These are phyloP conservation scores for Caenorhabditis becei DNA, from an alignment of 2,888 invertebrate genomes.

Conservation along the genomic window DNA sequence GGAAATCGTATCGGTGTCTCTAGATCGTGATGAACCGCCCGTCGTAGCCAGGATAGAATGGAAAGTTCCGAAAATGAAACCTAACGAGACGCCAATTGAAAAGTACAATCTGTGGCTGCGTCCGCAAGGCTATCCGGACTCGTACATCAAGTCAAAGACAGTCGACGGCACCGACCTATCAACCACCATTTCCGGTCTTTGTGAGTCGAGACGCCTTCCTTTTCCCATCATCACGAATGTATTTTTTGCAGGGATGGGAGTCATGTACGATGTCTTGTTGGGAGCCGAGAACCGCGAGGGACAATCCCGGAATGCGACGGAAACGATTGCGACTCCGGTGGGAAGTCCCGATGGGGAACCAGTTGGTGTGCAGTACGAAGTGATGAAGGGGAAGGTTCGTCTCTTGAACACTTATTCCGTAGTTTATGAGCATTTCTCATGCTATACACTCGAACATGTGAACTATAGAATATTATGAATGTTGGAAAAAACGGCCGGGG, in stretches of 20 bases:
- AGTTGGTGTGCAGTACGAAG: slow-evolving; percentile 78
- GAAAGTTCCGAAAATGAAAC: slow-evolving; percentile 89
- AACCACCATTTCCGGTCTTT: slow-evolving; percentile 67
- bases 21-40: slow-evolving; percentile 90
- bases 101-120: slow-evolving; percentile 83
- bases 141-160: slow-evolving; percentile 55
- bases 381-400: slow-evolving; percentile 75
- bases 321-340: slow-evolving; percentile 93
- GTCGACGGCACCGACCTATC: slow-evolving; percentile 65
- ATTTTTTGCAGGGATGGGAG: slow-evolving; percentile 78
- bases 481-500: slow-evolving; percentile 48
- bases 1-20: slow-evolving; percentile 84
- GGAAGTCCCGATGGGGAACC: slow-evolving; percentile 84
- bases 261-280: slow-evolving; percentile 92
- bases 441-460: slow-evolving; percentile 37
- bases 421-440: slow-evolving; percentile 51
- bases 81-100: slow-evolving; percentile 89
- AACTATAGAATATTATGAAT: slow-evolving; percentile 56
- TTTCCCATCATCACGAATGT: background rate
- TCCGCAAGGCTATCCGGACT: slow-evolving; percentile 60
- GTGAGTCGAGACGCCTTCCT: slow-evolving; percentile 65
- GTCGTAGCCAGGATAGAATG: slow-evolving; percentile 94
- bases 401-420: slow-evolving; percentile 17
- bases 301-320: slow-evolving; percentile 94
- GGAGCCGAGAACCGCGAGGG: slow-evolving; percentile 96